phyloP scores from a whole-genome alignment of 2,888 invertebrate genomes.

The Xylota sylvarum region DNA sequence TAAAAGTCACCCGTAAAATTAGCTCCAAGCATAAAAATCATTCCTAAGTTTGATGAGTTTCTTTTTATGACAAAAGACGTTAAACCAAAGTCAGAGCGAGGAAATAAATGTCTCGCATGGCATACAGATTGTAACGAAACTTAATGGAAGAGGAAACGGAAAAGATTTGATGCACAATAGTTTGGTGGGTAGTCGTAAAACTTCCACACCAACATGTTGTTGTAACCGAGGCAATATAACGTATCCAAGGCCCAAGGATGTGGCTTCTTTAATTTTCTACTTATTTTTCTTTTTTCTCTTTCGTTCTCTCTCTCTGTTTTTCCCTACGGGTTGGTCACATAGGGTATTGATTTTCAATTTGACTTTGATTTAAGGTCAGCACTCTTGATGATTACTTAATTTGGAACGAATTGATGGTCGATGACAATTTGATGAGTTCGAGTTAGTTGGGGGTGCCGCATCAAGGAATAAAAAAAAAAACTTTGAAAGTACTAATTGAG shows the following conservation, averaged over 20 bases:
- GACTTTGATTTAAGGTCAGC: constrained; percentile 68
- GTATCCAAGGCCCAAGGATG: constrained; percentile 47
- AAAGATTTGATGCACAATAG: constrained; percentile 62
- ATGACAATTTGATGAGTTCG: constrained; percentile 48
- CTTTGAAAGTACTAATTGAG: constrained; percentile 28
- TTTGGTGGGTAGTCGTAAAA: constrained; percentile 58
- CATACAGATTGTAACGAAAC: constrained; percentile 43
- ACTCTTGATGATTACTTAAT: constrained; percentile 65
- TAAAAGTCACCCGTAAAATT: constrained; percentile 6
- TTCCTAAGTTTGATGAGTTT: constrained; percentile 57
- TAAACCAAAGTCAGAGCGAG: constrained; percentile 27
- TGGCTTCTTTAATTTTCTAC: constrained; percentile 55
- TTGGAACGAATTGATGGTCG: constrained; percentile 56
- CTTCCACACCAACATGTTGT: constrained; percentile 29
- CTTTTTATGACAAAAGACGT: constrained; percentile 41
- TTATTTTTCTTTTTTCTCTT: too few species aligned
- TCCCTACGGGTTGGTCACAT: constrained; percentile 1
- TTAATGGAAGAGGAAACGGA: constrained; percentile 52
- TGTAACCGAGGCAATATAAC: constrained; percentile 43
- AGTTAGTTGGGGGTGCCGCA: neutral
- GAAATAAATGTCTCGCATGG: constrained; percentile 32
- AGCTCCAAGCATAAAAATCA: constrained; percentile 47
- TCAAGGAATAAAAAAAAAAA: neutral
- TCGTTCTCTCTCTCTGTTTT: neutral
- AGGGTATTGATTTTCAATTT: constrained; percentile 62